Evolutionary conservation across 2,888 invertebrate genomes (phyloP), one percentile per base, ranked within the genome.

Genomic region (Caenorhabditis sp.): DNA sequence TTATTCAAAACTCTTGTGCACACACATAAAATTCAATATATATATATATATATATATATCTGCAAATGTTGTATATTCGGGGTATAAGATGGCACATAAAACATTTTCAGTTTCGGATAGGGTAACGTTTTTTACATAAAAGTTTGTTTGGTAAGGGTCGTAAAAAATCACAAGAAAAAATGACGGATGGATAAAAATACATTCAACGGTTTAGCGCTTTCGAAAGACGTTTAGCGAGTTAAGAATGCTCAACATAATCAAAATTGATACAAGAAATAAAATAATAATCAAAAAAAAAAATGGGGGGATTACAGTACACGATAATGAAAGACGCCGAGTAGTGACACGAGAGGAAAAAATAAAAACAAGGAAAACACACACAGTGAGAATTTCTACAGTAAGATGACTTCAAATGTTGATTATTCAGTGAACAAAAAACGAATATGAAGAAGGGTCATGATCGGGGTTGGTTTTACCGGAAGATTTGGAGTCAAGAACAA

Each of bases 261-360:
- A n/a, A n/a, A n/a, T n/a, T n/a, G n/a, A n/a, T n/a, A n/a, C n/a
- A n/a, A n/a, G n/a, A n/a, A 55, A 55, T 10, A 55, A 24, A 26
- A 26, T 26, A 55, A 55, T 17, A 2, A 14, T 55, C 26, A 51
- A n/a, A 51, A 6, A 51, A 51, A 8, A 21, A 10, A 21, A n/a
- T 50, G 14, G 51, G 55, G 21, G 21, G 24, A 23, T 8, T 26
- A 26, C 23, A 26, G 26, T 72, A 72, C 72, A 72, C 72, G 72
- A 72, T 64, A 67, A 67, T 64, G 72, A 72, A 67, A 72, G 72
- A 72, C 72, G 72, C 72, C 72, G 72, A 72, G 57, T 58, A 58
- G 31, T 8, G 36, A 8, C 26, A 26, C 26, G 27, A 26, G 26
- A 27, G 19, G 24, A 53, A 17, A 21, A 53, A 23, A 19, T 3